Evolutionary conservation across 2,797 vertebrate species (phyloP).

Genomic region (Pantherophis alleghaniensis): DNA sequence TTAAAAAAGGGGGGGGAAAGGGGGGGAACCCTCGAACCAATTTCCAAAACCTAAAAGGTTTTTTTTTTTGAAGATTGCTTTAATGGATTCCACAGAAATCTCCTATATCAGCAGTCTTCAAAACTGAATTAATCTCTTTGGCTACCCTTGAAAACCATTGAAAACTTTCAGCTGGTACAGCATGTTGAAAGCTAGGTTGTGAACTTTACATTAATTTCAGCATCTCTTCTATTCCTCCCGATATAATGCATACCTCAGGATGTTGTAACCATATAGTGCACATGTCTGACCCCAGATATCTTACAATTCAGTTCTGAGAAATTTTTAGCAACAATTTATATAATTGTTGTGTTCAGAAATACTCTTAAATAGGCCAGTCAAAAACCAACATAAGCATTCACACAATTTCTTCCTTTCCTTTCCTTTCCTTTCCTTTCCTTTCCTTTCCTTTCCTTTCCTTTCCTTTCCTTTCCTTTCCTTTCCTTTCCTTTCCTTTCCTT

Average conservation of each 20-base stretch:
- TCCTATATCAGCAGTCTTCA: neutral
- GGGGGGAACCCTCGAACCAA: neutral
- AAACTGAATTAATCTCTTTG: neutral
- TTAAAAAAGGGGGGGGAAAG: neutral
- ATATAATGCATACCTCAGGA: neutral
- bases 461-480: rapidly evolving
- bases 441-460: no score
- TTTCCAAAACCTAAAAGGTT: neutral
- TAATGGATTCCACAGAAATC: neutral
- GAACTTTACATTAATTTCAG: neutral
- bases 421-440: no score
- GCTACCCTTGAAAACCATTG: neutral
- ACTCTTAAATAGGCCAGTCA: neutral
- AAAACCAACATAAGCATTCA: neutral
- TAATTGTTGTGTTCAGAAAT: neutral
- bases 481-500: no score
- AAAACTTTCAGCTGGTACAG: neutral
- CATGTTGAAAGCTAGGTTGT: neutral
- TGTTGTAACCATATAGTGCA: neutral
- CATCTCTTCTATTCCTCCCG: neutral
- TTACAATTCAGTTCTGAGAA: neutral
- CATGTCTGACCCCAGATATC: neutral
- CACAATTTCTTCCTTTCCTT: neutral
- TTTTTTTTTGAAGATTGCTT: neutral
- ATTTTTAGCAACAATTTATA: neutral